A percentile compares a stretch with the other conserved stretches of the same genome.
Evolutionary conservation across 1,140 invertebrate genomes (phyloP).

Genomic region (Nilaparvata lugens): DNA sequence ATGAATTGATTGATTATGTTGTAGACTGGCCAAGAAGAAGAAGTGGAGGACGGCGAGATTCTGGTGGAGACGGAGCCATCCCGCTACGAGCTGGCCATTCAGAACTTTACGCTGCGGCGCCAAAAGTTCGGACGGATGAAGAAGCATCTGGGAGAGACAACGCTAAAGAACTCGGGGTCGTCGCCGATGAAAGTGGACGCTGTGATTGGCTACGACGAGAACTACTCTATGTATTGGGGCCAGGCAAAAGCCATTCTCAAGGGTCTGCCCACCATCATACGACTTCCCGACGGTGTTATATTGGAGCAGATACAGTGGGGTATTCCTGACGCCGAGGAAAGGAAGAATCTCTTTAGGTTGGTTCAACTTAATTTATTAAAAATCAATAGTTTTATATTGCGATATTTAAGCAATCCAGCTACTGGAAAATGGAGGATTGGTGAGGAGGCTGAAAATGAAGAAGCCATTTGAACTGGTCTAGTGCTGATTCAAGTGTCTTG

Average conservation of each 20-base stretch:
- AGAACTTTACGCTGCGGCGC: constrained; percentile 49
- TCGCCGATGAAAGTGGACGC: constrained; percentile 46
- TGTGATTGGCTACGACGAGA: constrained; percentile 56
- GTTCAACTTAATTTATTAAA: not conserved
- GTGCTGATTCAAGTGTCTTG: no score
- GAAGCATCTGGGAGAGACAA: constrained; percentile 45
- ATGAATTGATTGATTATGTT: no score
- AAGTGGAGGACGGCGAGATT: constrained; percentile 54
- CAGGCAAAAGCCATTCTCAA: constrained; percentile 63
- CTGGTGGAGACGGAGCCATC: constrained; percentile 67
- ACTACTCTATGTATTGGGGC: constrained; percentile 63
- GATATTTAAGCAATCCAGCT: not conserved
- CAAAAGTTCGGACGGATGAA: constrained; percentile 42
- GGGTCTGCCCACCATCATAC: constrained; percentile 59
- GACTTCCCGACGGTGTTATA: constrained; percentile 43
- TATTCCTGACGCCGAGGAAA: constrained; percentile 44
- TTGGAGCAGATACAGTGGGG: constrained; percentile 58
- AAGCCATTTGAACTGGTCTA: no score
- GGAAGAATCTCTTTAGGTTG: constrained; percentile 45
- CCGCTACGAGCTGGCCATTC: constrained; percentile 56
- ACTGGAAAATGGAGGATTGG: no score
- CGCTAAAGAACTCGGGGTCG: constrained; percentile 48
- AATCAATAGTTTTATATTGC: not conserved
- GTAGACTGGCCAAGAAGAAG: constrained; percentile 43
- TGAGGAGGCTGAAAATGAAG: no score